A percentile compares a stretch with the other conserved stretches of the same genome.
Evolutionary conservation across 2,113 vertebrate species (phyloP).

Genomic region (Ahaetulla prasina): DNA sequence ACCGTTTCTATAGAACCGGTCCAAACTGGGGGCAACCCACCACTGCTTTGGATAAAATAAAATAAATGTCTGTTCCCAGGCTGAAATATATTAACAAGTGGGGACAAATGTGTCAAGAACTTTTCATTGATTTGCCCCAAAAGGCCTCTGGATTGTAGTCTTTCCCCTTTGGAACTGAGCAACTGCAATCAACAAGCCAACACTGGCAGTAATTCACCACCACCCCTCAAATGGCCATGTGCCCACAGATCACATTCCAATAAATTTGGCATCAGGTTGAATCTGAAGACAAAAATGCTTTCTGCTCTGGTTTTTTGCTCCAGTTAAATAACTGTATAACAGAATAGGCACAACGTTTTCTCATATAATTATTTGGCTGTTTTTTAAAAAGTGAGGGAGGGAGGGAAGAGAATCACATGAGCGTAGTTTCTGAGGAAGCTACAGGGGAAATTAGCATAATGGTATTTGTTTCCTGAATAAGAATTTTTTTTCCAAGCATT

Average conservation of each 20-base stretch:
- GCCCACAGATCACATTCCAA: conserved; percentile 51
- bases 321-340: not conserved
- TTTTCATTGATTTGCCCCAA: conserved; percentile 22
- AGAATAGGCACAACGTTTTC: not conserved
- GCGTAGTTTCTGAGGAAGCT: conserved; percentile 22
- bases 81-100: conserved; percentile 6
- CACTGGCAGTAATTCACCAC: conserved; percentile 18
- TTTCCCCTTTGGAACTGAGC: conserved; percentile 37
- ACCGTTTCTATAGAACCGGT: no score
- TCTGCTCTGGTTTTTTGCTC: not conserved
- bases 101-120: conserved; percentile 29
- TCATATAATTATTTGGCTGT: not conserved
- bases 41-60: conserved; percentile 39
- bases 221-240: conserved; percentile 33
- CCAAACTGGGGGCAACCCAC: no score
- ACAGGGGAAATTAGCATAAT: conserved; percentile 45
- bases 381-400: not conserved
- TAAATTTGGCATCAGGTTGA: conserved; percentile 13
- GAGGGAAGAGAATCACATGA: conserved; percentile 43
- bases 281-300: not conserved
- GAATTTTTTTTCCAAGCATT: conserved; percentile 51
- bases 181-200: conserved; percentile 30
- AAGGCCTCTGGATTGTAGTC: conserved; percentile 51
- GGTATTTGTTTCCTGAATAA: conserved; percentile 59
- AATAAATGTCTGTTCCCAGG: conserved; percentile 5